Evolutionary conservation across 2,797 vertebrate genomes (phyloP).

Genomic region (Loriculus beryllinus): DNA sequence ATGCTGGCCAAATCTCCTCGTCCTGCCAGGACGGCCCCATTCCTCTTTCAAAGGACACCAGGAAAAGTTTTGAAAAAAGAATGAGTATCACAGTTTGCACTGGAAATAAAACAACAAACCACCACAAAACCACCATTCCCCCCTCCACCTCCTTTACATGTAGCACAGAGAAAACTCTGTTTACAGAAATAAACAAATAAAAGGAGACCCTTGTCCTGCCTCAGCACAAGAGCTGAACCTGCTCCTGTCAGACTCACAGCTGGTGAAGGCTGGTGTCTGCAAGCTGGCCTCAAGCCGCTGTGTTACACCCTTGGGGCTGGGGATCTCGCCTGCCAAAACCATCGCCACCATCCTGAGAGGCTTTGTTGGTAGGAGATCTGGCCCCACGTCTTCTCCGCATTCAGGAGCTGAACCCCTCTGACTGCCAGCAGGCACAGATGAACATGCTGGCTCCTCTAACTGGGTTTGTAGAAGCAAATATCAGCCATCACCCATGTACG

Average conservation of each 20-base stretch:
- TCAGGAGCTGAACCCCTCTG: background rate
- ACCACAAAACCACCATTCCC: background rate
- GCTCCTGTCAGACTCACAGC: background rate
- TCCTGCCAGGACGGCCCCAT: background rate
- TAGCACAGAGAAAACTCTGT: background rate
- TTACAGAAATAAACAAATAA: background rate
- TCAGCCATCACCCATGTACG: accelerated
- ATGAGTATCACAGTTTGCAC: background rate
- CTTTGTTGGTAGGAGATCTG: background rate
- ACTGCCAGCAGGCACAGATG: background rate
- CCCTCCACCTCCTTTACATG: background rate
- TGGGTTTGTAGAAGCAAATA: background rate
- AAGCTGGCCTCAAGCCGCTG: accelerated
- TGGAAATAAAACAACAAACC: background rate
- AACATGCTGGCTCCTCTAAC: background rate
- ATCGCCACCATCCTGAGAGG: accelerated
- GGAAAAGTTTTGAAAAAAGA: background rate
- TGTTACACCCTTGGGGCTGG: accelerated
- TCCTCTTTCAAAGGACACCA: slow-evolving; percentile 23
- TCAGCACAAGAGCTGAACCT: background rate
- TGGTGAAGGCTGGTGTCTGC: background rate
- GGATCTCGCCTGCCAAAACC: background rate
- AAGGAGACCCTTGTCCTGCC: background rate
- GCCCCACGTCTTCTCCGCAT: accelerated
- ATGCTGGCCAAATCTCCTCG: slow-evolving; percentile 1